Evolutionary conservation across 2,113 vertebrate genomes (phyloP).

Genomic region (human): DNA sequence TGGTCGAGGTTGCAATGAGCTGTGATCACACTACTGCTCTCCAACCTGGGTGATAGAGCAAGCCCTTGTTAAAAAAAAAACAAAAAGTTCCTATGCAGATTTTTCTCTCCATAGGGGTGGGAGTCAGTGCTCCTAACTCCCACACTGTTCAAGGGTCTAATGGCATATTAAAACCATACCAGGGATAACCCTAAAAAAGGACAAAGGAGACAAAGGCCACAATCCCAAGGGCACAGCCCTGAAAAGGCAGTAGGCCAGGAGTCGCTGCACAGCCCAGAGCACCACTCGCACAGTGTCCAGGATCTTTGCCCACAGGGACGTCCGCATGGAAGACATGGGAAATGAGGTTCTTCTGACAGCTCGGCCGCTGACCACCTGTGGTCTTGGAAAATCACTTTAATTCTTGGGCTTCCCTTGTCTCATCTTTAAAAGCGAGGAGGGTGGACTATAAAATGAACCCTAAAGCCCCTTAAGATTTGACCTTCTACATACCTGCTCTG

Average conservation of each 20-base stretch:
- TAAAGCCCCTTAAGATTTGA: not conserved
- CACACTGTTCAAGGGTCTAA: not conserved
- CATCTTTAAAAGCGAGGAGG: not conserved
- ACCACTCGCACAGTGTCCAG: fast-evolving
- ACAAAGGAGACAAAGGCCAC: not conserved
- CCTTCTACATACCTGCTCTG: not conserved
- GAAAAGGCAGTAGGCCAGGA: not conserved
- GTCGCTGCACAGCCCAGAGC: too few relatives aligned
- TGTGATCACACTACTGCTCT: too few relatives aligned
- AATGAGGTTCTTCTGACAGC: not conserved
- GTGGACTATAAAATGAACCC: not conserved
- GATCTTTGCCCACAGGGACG: fast-evolving
- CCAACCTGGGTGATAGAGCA: too few relatives aligned
- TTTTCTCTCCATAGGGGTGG: not conserved
- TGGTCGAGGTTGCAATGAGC: too few relatives aligned
- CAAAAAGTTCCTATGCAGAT: not conserved
- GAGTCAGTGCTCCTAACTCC: not conserved
- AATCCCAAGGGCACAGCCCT: not conserved
- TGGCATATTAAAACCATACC: not conserved
- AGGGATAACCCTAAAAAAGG: not conserved
- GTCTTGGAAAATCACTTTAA: not conserved
- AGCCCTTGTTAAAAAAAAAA: not conserved
- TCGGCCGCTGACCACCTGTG: not conserved
- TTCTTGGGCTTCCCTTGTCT: not conserved
- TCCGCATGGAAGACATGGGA: fast-evolving